phyloP scores from a whole-genome alignment of 2,797 vertebrate species.

The Bradypus variegatus region DNA sequence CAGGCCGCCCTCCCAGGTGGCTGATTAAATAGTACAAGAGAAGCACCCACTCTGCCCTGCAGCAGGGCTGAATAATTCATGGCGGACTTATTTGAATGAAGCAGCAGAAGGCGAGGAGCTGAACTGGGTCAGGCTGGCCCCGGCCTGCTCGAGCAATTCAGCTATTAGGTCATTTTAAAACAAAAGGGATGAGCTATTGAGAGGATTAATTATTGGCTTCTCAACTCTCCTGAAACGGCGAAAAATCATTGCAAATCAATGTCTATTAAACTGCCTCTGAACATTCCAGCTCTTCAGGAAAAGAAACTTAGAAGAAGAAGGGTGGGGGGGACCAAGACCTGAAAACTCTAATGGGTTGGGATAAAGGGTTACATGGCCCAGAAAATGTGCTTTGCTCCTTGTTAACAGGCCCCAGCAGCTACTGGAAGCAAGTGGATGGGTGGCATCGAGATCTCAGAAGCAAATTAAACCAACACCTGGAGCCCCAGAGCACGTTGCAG shows the following conservation, averaged over 20 bases:
- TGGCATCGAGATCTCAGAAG: slow-evolving; percentile 1
- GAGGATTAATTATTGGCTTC: slow-evolving; percentile 66
- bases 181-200: slow-evolving; percentile 51
- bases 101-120: neutral
- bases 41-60: slow-evolving; percentile 18
- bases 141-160: neutral
- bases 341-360: slow-evolving; percentile 45
- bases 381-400: neutral
- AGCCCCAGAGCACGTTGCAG: neutral
- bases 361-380: slow-evolving; percentile 21
- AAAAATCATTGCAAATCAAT: slow-evolving; percentile 65
- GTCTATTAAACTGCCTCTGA: slow-evolving; percentile 61
- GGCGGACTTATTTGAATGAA: slow-evolving; percentile 30
- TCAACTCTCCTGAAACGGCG: slow-evolving; percentile 57
- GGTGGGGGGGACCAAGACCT: neutral
- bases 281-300: slow-evolving; percentile 55
- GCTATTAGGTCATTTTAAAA: slow-evolving; percentile 55
- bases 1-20: neutral
- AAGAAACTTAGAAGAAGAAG: neutral
- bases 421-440: neutral
- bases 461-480: slow-evolving; percentile 37
- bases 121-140: slow-evolving; percentile 36
- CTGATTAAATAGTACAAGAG: neutral
- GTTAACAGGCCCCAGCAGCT: slow-evolving; percentile 26
- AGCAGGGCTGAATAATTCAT: slow-evolving; percentile 45